These are phyloP conservation scores for Climacteris rufus DNA, from an alignment of 2,113 vertebrate genomes.

Conservation along the genomic window DNA sequence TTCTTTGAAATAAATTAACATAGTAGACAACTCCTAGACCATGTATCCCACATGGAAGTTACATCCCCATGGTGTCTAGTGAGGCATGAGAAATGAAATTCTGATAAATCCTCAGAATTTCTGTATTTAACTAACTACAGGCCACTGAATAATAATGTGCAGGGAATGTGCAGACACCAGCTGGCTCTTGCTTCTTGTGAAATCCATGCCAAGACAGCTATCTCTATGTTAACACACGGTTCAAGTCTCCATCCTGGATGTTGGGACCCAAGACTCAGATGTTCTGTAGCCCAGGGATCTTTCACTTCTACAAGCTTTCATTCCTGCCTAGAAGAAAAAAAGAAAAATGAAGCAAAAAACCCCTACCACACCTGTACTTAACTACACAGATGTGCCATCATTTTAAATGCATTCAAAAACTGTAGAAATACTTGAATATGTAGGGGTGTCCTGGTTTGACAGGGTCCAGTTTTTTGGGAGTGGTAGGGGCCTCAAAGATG, in stretches of 20 bases:
- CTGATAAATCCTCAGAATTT: background rate
- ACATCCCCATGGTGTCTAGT: background rate
- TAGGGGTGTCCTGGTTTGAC: too few species aligned
- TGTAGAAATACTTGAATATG: background rate
- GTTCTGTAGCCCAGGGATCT: background rate
- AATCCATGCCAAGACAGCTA: background rate
- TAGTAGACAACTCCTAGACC: background rate
- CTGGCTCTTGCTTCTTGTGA: background rate
- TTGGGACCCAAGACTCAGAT: background rate
- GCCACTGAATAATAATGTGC: background rate
- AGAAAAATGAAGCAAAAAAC: fast-evolving
- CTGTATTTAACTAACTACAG: background rate
- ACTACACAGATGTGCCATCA: background rate
- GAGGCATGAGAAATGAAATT: background rate
- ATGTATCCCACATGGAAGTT: background rate
- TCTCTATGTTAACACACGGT: background rate
- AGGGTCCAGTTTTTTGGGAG: too few species aligned
- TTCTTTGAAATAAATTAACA: background rate
- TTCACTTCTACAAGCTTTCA: background rate
- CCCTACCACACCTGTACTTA: background rate
- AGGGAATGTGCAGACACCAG: background rate
- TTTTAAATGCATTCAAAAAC: background rate
- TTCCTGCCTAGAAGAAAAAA: background rate
- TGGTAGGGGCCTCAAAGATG: too few species aligned
- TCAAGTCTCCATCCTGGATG: background rate